Evolutionary conservation across 2,797 vertebrate species (phyloP), one percentile per base, ranked within the genome.

Genomic region (Ara ararauna): DNA sequence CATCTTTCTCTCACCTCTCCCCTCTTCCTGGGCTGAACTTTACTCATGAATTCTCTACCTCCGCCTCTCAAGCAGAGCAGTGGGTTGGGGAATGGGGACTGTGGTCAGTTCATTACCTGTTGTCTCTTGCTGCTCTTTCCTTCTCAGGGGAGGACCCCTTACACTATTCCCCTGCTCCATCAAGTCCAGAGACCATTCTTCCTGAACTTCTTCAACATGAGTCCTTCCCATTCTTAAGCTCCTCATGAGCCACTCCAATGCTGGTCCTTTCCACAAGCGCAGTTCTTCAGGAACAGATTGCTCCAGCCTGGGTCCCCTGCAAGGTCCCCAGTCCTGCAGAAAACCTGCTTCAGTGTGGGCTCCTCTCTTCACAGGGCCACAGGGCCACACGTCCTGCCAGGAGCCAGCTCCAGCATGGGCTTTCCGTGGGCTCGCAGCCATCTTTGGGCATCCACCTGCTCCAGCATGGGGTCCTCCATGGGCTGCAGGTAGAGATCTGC

Each of bases 11-110:
- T 8, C 8, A 20, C 7, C 8, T 10, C 13, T 54, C 50, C 5
- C 11, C 45, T 26, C 17, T 47, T 45, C 27, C 27, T 7, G 3
- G 30, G 22, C 42, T 58, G 56, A 34, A 58, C 17, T 66, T 58
- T 5, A 30, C 26, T 60, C 20, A 38, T 1, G 4, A 17, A 21
- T 50, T 19, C 21, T 60, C 44, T 75, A 5, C 20, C 26, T 66
- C 13, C 13, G 20, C 13, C 15, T 4, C 12, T 1, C 3, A 4
- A 30, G 34, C 4, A 0, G 21, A 1, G 6, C 44, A 58, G 21
- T 13, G 18, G 5, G 4, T 13, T 1, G 0, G 44, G 12, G 10
- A 66, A 44, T 36, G 15, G 10, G 9, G 8, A 9, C 14, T 64
- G 8, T 1, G 2, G 15, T 27, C 58, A 40, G 29, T 70, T 40